Conservation (phyloP, 2,888 invertebrate species). For the Altica lythri region DNA sequence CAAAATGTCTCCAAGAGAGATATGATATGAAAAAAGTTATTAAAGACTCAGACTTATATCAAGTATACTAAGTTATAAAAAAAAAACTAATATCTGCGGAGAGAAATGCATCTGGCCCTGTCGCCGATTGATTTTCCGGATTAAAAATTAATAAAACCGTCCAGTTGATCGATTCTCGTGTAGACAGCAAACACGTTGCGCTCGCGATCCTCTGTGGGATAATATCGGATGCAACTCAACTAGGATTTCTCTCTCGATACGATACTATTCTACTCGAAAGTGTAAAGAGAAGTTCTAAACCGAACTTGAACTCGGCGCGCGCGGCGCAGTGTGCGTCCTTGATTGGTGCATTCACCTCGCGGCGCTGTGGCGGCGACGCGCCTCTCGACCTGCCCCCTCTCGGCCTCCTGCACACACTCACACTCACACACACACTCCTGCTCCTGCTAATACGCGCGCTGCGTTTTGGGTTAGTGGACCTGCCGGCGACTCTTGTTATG, state of each 20-base stretch:
- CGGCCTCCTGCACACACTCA: not conserved
- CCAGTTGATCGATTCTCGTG: no score
- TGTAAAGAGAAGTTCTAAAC: slow-evolving; percentile 7
- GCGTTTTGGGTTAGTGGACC: slow-evolving; percentile 43
- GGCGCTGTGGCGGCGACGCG: slow-evolving; percentile 22
- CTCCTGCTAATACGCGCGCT: slow-evolving; percentile 34
- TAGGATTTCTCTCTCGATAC: not conserved
- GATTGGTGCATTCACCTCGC: slow-evolving; percentile 48
- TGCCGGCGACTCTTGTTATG: slow-evolving; percentile 16
- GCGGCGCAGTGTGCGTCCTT: slow-evolving; percentile 40
- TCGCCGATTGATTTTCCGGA: no score
- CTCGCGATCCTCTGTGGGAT: not conserved
- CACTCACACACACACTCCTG: no score
- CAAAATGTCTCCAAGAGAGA: no score
- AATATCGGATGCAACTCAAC: not conserved
- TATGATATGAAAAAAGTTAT: no score
- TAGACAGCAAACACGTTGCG: no score
- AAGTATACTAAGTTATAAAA: no score
- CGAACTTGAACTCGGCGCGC: slow-evolving; percentile 44
- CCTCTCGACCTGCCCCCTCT: slow-evolving; percentile 23
- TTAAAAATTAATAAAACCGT: no score
- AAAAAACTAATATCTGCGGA: no score
- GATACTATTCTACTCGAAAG: no score
- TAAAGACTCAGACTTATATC: no score
- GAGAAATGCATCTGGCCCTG: no score